Conservation (phyloP, 2,113 vertebrate genomes). For the Rhea americana region DNA sequence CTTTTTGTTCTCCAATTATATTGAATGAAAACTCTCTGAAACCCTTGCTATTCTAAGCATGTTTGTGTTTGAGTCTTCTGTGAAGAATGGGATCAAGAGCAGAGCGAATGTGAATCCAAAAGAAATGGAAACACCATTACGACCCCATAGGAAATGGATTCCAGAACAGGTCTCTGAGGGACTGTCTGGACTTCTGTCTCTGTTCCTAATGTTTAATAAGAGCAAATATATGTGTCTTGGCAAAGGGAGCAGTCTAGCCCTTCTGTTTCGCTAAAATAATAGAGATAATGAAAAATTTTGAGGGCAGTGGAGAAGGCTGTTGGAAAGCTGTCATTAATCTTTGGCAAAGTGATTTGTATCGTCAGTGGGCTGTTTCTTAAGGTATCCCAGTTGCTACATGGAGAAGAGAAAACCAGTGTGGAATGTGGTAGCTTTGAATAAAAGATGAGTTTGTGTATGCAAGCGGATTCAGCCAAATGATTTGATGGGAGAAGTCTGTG, state of each 20-base stretch:
- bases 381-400: neutral
- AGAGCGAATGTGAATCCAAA: neutral
- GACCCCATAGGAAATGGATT: neutral
- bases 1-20: neutral
- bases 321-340: neutral
- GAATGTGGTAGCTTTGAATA: neutral
- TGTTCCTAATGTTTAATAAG: neutral
- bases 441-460: neutral
- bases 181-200: neutral
- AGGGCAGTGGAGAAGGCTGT: neutral
- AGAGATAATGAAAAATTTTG: neutral
- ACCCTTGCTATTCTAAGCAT: neutral
- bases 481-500: neutral
- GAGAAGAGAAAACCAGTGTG: neutral
- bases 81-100: neutral
- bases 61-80: neutral
- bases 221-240: neutral
- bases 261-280: neutral
- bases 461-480: neutral
- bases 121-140: neutral
- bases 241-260: rapidly evolving
- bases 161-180: neutral
- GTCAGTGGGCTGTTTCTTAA: neutral
- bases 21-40: neutral
- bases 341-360: neutral